phyloP scores from a whole-genome alignment of 2,113 vertebrate genomes.

The Malurus melanocephalus region DNA sequence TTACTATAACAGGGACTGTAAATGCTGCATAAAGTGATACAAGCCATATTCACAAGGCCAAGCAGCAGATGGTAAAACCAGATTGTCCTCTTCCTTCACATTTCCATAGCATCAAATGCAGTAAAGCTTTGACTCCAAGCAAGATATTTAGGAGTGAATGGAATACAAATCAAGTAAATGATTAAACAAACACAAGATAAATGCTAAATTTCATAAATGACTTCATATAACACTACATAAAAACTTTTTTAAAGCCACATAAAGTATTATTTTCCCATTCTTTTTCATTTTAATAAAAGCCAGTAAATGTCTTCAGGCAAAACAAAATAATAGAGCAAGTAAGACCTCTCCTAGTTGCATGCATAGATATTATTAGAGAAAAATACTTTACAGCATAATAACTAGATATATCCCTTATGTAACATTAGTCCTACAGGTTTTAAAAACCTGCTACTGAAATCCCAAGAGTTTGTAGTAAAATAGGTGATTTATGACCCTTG shows the following conservation, averaged over 20 bases:
- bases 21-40: neutral
- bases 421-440: neutral
- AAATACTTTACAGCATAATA: neutral
- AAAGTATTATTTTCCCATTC: neutral
- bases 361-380: neutral
- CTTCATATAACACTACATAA: neutral
- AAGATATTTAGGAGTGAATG: neutral
- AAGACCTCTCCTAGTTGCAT: neutral
- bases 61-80: slow-evolving; percentile 2
- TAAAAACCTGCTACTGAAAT: neutral
- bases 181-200: neutral
- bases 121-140: neutral
- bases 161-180: neutral
- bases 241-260: neutral
- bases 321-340: neutral
- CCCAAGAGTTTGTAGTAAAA: neutral
- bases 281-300: neutral
- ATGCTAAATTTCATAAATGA: neutral
- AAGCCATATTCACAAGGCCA: neutral
- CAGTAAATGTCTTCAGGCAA: neutral
- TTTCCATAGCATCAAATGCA: neutral
- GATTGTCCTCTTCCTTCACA: neutral
- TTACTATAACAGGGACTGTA: neutral
- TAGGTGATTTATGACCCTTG: neutral
- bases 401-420: neutral